Evolutionary conservation across 2,888 invertebrate species (phyloP), one percentile per base, ranked within the genome.

Genomic region (Tiliacea aurago): DNA sequence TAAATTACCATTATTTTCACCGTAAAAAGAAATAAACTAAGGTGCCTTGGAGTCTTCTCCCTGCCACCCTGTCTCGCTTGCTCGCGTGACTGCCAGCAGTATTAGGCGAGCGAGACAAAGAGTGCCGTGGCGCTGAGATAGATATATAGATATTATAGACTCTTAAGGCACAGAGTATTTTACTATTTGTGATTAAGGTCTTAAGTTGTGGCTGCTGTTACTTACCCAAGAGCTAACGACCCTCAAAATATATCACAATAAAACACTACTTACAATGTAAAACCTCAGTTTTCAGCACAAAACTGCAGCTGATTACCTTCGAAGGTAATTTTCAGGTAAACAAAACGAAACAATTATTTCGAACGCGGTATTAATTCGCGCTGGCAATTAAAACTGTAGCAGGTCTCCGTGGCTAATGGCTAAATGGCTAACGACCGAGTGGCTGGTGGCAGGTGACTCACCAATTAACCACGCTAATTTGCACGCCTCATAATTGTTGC

Each of bases 351-450:
- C 80, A 87, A 85, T 88, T 83, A 84, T 77, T 84, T 56, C 62
- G 79, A 83, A 78, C 68, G 61, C 70, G 70, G 71, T 78, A 85
- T 85, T 86, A 85, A 85, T 87, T 74, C 72, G 68, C 37, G 66
- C 41, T 65, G 69, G 80, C 80, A 87, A 86, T 87, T 87, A 85
- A 87, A 86, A 86, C 75, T 80, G 83, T 83, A 70, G 73, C 67
- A 56, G 69, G 73, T 69, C 68, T 56, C 45, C 72, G 59, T 66
- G 70, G 70, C 74, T 74, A 68, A 80, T 81, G 67, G 75, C 76
- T 84, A 84, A 86, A 62, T 78, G 73, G 76, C 77, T 86, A 84
- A 86, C 77, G 85, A 83, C 70, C 70, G 47, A 62, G 55, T 47
- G 51, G 64, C 73, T 80, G 70, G 71, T 61, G 72, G 77, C 76